A percentile compares a stretch with the other conserved stretches of the same genome.
phyloP scores from a whole-genome alignment of 2,888 invertebrate species.

The Ophioninae sp. region DNA sequence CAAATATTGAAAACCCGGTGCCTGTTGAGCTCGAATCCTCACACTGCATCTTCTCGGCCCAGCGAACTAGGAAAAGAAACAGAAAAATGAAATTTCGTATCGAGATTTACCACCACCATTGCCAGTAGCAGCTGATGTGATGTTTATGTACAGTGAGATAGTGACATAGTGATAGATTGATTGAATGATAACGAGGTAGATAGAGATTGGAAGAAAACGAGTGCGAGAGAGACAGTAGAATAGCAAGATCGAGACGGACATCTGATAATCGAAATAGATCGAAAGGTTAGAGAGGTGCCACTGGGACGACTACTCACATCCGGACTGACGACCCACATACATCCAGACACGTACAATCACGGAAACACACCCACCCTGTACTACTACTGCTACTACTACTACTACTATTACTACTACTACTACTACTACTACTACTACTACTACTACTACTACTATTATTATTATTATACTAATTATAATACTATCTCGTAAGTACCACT shows the following conservation, averaged over 20 bases:
- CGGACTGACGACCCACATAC: conserved; percentile 77
- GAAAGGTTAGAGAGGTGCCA: conserved; percentile 74
- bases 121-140: conserved; percentile 79
- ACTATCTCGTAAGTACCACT: conserved; percentile 79
- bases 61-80: background rate
- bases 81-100: conserved; percentile 48
- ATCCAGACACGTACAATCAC: conserved; percentile 65
- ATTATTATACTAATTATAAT: conserved; percentile 73
- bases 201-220: conserved; percentile 37
- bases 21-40: background rate
- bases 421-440: conserved; percentile 79
- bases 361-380: conserved; percentile 77
- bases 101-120: conserved; percentile 75
- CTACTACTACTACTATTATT: conserved; percentile 70
- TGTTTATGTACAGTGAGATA: conserved; percentile 64
- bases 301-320: conserved; percentile 77
- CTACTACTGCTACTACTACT: conserved; percentile 73
- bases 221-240: background rate
- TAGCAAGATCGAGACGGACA: background rate
- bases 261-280: background rate
- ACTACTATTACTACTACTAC: conserved; percentile 74
- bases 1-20: conserved; percentile 24
- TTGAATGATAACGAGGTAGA: conserved; percentile 9
- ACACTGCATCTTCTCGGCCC: background rate
- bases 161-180: background rate